Base-by-base conservation (phyloP, 2,113 vertebrate species). In the Toxotes chatareus region DNA sequence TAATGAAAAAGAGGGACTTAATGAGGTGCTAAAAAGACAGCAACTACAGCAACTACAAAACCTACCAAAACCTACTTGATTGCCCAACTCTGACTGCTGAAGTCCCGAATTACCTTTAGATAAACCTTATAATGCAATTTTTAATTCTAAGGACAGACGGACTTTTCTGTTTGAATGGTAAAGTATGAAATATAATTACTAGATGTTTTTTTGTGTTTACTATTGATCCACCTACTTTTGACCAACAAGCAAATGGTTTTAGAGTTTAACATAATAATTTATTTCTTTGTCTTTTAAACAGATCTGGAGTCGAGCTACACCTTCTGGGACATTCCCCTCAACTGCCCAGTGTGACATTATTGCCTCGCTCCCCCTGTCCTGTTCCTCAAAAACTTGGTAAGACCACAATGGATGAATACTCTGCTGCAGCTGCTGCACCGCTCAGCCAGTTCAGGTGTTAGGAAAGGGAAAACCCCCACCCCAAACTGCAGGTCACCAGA, bases 281-380 rank as follows among this genome's bases (percentile, higher is more conserved):
- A 38, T 21, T 68, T 65, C 7, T 38, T 73, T 79, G n/a, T 75
- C 53, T 74, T 64, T 68, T 47, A 19, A 82, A 56, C 77, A 90
- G 88, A 77, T 60, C 4, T 7, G 23, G 60, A 73, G 21, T 31
- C 5, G 2, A 55, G 38, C 21, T 7, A 3, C 31, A 11, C 4
- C 42, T 85, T 92, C 73, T 89, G 76, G 79, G 88, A 92, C 11
- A 44, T 93, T 72, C 63, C 75, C 40, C 85, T 91, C 4, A 34
- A 88, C 38, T 79, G 60, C 53, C 79, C 79, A 0, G 79, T 89
- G 70, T 92, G 92, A 82, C 19, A 12, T 12, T 6, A 3, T 11
- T 19, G 5, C 44, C 65, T 31, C 19, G 62, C 59, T 57, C 62
- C 32, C 11, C 51, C 23, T 9, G 17, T 71, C 61, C 63, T 4